Percentiles rank a stretch among this genome's conserved stretches.
Conservation (phyloP, 2,113 vertebrate genomes). For the Crotalus viridis region DNA sequence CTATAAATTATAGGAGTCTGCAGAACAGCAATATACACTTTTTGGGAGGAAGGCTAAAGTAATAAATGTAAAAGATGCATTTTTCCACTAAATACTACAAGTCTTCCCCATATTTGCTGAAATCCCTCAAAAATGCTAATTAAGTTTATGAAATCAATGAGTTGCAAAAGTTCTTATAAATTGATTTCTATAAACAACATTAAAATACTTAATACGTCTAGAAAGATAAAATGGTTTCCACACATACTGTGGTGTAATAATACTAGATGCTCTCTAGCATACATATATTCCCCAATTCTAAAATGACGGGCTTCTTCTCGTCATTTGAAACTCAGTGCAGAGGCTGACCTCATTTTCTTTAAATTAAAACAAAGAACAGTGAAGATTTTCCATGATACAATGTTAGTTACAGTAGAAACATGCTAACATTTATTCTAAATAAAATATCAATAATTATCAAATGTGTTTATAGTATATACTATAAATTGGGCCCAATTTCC, state of each 20-base stretch:
- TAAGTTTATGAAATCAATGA: background rate
- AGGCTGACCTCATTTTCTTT: background rate
- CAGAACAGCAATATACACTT: background rate
- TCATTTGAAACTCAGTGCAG: background rate
- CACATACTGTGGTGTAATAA: background rate
- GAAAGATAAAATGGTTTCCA: background rate
- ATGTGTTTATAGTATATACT: background rate
- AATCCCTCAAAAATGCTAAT: background rate
- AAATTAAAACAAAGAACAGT: background rate
- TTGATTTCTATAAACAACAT: background rate
- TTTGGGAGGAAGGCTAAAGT: background rate
- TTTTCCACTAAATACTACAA: background rate
- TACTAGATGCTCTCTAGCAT: background rate
- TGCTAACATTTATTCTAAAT: background rate
- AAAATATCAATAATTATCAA: background rate
- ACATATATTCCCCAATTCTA: background rate
- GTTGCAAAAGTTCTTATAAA: background rate
- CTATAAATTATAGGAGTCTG: background rate
- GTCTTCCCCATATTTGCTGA: background rate
- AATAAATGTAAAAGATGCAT: background rate
- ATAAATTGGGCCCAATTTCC: conserved; percentile 31
- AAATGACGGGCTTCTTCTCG: background rate
- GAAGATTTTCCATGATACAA: background rate
- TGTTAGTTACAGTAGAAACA: background rate
- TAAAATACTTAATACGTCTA: background rate